A percentile compares a stretch with the other conserved stretches of the same genome.
Conservation (phyloP, 2,113 vertebrate species). For the Oreotrochilus melanogaster region DNA sequence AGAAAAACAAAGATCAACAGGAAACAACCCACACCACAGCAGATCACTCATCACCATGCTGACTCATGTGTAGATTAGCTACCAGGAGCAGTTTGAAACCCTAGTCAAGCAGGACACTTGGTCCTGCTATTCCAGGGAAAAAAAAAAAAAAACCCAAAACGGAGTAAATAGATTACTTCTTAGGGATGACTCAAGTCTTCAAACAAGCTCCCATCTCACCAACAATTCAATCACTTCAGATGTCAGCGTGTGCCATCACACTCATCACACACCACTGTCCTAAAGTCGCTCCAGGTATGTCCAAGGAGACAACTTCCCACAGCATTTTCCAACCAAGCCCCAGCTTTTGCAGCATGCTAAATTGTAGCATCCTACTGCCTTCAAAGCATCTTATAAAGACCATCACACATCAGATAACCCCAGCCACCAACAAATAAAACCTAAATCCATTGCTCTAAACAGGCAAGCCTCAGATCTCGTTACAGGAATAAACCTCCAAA, state of each 20-base stretch:
- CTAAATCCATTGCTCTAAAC: background rate
- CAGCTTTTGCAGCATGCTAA: background rate
- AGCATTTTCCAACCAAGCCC: background rate
- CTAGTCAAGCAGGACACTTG: background rate
- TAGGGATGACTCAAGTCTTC: background rate
- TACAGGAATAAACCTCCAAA: background rate
- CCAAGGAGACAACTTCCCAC: background rate
- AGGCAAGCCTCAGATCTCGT: background rate
- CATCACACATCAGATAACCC: background rate
- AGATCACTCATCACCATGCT: background rate
- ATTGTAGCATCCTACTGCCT: background rate
- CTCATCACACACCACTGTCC: background rate
- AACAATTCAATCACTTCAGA: background rate
- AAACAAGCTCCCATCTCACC: background rate
- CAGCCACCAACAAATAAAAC: background rate
- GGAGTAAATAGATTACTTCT: background rate
- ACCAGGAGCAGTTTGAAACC: background rate
- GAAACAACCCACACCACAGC: background rate
- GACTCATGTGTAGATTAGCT: background rate
- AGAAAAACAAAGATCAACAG: background rate
- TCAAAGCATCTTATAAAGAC: background rate
- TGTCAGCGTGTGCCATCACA: rapidly evolving
- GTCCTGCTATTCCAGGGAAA: background rate
- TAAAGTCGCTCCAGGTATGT: background rate
- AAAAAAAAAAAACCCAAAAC: background rate